Evolutionary conservation across 2,888 invertebrate genomes (phyloP).

Genomic region (Argyra leucocephala): DNA sequence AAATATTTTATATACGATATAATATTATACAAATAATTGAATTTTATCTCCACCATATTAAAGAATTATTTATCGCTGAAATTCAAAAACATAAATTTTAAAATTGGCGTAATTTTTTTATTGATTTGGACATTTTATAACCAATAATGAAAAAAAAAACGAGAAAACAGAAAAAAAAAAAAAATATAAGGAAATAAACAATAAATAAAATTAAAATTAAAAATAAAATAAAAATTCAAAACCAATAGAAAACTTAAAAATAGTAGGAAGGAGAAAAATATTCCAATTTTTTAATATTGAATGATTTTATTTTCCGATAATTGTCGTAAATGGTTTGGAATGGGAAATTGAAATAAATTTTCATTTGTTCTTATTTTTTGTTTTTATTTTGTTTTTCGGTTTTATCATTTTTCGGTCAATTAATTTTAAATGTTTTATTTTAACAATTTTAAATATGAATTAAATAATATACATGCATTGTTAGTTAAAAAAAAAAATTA

Average conservation of each 20-base stretch:
- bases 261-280: background rate
- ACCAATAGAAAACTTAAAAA: background rate
- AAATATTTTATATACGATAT: too few relatives aligned
- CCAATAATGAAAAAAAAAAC: background rate
- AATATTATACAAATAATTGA: too few relatives aligned
- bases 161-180: too few relatives aligned
- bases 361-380: background rate
- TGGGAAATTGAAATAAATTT: too few relatives aligned
- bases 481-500: too few relatives aligned
- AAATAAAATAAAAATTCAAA: background rate
- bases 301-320: background rate
- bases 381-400: background rate
- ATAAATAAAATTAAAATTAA: background rate
- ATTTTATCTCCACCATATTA: too few relatives aligned
- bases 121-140: slow-evolving; percentile 3
- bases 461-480: too few relatives aligned
- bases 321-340: background rate
- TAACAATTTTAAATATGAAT: too few relatives aligned
- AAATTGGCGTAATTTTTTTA: slow-evolving; percentile 3
- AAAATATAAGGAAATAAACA: too few relatives aligned
- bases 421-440: background rate
- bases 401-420: background rate
- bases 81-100: background rate
- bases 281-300: background rate
- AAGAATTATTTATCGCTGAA: background rate